phyloP scores from a whole-genome alignment of 2,113 vertebrate species.

The Patagioenas fasciata region DNA sequence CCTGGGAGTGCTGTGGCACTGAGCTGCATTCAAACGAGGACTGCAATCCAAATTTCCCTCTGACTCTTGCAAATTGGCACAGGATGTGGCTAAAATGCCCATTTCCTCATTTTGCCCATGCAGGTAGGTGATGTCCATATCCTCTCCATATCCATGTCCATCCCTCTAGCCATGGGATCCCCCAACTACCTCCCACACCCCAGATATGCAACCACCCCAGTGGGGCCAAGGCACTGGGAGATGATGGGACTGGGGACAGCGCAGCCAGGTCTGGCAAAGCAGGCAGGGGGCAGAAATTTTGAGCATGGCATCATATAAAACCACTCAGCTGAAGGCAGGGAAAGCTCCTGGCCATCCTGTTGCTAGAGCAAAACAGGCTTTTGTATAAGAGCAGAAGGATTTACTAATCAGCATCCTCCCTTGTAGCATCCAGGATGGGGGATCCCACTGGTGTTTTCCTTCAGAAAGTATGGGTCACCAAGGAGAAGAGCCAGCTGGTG shows the following conservation, averaged over 20 bases:
- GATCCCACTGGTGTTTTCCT: background rate
- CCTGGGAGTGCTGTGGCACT: background rate
- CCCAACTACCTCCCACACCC: background rate
- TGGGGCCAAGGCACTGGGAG: background rate
- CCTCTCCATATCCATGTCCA: no score
- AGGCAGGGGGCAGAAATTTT: background rate
- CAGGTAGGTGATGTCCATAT: background rate
- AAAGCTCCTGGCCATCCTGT: background rate
- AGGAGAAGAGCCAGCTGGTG: background rate
- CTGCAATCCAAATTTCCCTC: background rate
- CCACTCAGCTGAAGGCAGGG: background rate
- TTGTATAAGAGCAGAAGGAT: background rate
- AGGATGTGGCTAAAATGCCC: background rate
- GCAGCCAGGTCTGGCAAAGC: background rate
- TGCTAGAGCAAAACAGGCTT: background rate
- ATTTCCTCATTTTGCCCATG: background rate
- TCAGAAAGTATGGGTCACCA: background rate
- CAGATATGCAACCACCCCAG: background rate
- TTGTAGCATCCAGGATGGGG: background rate
- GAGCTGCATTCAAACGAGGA: conserved; percentile 3
- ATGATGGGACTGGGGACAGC: background rate
- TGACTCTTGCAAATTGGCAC: background rate
- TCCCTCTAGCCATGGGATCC: background rate
- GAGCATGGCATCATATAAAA: background rate
- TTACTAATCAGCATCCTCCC: background rate